Evolutionary conservation across 2,797 vertebrate genomes (phyloP).

Genomic region (Triplophysa yarkandensis): DNA sequence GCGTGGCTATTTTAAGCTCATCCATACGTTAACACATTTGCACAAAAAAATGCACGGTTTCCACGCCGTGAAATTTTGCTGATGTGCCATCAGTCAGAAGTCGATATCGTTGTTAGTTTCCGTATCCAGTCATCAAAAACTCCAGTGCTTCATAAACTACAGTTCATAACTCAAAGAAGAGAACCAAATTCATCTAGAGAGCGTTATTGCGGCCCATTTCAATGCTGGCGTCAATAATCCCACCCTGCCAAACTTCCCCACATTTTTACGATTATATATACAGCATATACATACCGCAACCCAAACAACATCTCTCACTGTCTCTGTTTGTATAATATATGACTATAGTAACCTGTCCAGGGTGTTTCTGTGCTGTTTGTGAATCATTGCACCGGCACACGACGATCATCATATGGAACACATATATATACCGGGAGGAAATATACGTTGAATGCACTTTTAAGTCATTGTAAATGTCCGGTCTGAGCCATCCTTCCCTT

Average conservation of each 20-base stretch:
- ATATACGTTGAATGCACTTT: no score
- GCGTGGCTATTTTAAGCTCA: constrained; percentile 55
- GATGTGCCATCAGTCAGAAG: constrained; percentile 57
- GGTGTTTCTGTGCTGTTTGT: no score
- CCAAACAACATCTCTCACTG: no score
- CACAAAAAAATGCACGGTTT: constrained; percentile 55
- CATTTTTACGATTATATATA: neutral
- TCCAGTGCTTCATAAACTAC: constrained; percentile 32
- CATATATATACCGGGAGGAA: no score
- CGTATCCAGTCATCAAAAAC: constrained; percentile 55
- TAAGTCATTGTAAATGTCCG: no score
- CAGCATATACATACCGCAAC: no score
- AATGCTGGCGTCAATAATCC: constrained; percentile 25
- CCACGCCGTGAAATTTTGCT: constrained; percentile 55
- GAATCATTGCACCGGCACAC: no score
- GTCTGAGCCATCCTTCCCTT: neutral
- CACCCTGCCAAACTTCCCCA: neutral
- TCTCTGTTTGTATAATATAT: neutral
- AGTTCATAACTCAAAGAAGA: constrained; percentile 45
- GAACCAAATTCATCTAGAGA: constrained; percentile 33
- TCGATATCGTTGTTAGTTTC: constrained; percentile 59
- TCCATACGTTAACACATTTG: constrained; percentile 61
- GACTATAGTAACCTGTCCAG: neutral
- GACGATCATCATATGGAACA: no score
- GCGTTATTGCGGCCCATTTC: constrained; percentile 29